Conservation (phyloP, 2,797 vertebrate species). For the Peromyscus aztecus region DNA sequence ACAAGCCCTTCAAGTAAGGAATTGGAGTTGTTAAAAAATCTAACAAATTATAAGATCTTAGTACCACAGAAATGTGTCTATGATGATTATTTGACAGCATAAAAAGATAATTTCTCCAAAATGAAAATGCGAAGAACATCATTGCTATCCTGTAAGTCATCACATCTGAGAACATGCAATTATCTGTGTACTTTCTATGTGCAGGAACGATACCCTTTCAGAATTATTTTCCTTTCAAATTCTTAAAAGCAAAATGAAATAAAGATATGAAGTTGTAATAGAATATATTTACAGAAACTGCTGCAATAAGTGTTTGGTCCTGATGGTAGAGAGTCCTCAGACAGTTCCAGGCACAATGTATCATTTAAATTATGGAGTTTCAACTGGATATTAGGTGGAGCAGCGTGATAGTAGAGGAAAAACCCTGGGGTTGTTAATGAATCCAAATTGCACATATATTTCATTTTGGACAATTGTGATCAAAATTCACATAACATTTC, state of each 20-base stretch:
- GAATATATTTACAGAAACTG: background rate
- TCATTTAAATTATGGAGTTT: background rate
- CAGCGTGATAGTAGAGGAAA: accelerated
- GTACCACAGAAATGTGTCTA: background rate
- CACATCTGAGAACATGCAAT: background rate
- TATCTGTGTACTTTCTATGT: background rate
- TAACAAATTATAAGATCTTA: background rate
- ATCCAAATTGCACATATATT: background rate
- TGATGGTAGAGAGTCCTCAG: background rate
- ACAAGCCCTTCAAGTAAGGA: background rate
- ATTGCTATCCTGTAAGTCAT: background rate
- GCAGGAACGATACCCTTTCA: background rate
- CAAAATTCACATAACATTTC: background rate
- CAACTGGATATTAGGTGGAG: background rate
- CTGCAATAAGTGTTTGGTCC: background rate
- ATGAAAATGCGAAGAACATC: background rate
- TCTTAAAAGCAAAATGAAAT: constrained; percentile 51
- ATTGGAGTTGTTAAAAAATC: background rate
- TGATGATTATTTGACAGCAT: background rate
- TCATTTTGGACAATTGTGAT: background rate
- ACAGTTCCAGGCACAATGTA: background rate
- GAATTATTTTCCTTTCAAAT: constrained; percentile 39
- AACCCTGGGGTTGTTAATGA: background rate
- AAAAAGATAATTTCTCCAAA: background rate
- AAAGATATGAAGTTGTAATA: background rate